Base-by-base conservation (phyloP, 1,140 invertebrate genomes). In the Drosophila gunungcola region DNA sequence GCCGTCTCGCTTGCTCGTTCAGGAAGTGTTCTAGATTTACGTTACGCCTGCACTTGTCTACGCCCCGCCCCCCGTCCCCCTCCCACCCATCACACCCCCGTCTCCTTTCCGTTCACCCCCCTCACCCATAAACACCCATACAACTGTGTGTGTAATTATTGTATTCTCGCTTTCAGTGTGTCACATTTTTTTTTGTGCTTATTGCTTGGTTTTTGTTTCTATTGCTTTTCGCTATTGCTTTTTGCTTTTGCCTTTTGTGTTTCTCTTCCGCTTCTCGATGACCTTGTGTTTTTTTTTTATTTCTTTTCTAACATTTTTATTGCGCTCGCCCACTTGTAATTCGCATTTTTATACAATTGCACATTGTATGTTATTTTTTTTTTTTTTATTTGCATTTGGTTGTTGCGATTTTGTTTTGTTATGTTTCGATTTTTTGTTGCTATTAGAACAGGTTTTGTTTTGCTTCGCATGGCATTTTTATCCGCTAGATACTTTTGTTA, bases 221-320 rank as follows among this genome's bases (percentile, higher is more conserved):
- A 85, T 85, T 84, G 60, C 57, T 25, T 46, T 68, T 67, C 38
- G 39, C 46, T 45, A 65, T 69, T 70, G 62, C 62, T 48, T 67
- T 69, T 75, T 70, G 58, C 67, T 42, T 46, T 32, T 11, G 48
- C 48, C 61, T 79, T 61, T 82, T 69, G 80, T 81, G 72, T 72
- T 86, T 82, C 75, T 82, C 82, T 86, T 86, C 82, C 82, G 82
- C 78, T 86, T 88, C 74, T 81, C 78, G 86, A 53, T 88, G 83
- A 86, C 82, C 82, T 86, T 86, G 82, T 82, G 83, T 57, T 46
- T 77, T 56, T 69, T 75, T 72, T 32, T 32, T 36, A 53, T 46
- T 77, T 56, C 61, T 75, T 72, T 32, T 32, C 41, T 69, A 56
- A 62, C 68, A 52, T 61, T 80, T 51, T 77, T 77, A 62, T 55